Conservation (phyloP, 2,797 vertebrate species). For the Cyclopterus lumpus region DNA sequence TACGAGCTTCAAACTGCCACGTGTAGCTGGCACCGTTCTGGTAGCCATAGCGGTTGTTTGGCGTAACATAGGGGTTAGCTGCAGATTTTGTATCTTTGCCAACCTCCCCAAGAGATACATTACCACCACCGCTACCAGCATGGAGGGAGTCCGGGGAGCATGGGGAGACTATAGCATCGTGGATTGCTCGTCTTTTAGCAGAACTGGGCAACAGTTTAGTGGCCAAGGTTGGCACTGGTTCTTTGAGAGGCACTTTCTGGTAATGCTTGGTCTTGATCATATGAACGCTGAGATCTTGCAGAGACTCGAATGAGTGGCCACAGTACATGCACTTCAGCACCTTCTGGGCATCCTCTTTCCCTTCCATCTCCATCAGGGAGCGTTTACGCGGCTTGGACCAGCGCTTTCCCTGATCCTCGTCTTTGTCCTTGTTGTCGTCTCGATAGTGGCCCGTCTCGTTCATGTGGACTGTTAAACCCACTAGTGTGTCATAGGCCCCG, state of each 20-base stretch:
- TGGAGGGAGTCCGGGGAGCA: slow-evolving; percentile 94
- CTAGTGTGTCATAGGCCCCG: slow-evolving; percentile 96
- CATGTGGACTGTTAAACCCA: slow-evolving; percentile 99
- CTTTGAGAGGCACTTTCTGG: slow-evolving; percentile 99
- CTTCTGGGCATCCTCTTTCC: slow-evolving; percentile 98
- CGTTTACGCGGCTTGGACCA: slow-evolving; percentile 98
- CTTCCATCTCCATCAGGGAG: slow-evolving; percentile 99
- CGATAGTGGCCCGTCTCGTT: slow-evolving; percentile 99
- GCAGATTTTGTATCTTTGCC: slow-evolving; percentile 91
- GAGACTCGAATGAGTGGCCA: slow-evolving; percentile 97
- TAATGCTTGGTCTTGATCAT: slow-evolving; percentile 99
- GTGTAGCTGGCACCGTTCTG: slow-evolving; percentile 99
- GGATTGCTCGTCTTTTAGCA: slow-evolving; percentile 94
- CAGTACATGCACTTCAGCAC: slow-evolving; percentile 99
- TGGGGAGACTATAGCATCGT: slow-evolving; percentile 91
- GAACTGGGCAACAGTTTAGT: slow-evolving; percentile 91
- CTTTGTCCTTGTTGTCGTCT: slow-evolving; percentile 98
- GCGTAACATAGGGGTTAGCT: slow-evolving; percentile 95
- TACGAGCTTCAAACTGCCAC: slow-evolving; percentile 99
- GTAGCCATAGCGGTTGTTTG: slow-evolving; percentile 99
- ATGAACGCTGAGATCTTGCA: slow-evolving; percentile 99
- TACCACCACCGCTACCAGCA: slow-evolving; percentile 76
- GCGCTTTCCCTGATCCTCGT: slow-evolving; percentile 93
- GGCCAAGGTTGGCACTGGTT: slow-evolving; percentile 97
- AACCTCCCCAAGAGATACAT: slow-evolving; percentile 83